Percentiles rank a stretch among this genome's conserved stretches.
These are phyloP conservation scores for Oscheius sp. DNA, from an alignment of 2,888 invertebrate species.

Conservation along the genomic window DNA sequence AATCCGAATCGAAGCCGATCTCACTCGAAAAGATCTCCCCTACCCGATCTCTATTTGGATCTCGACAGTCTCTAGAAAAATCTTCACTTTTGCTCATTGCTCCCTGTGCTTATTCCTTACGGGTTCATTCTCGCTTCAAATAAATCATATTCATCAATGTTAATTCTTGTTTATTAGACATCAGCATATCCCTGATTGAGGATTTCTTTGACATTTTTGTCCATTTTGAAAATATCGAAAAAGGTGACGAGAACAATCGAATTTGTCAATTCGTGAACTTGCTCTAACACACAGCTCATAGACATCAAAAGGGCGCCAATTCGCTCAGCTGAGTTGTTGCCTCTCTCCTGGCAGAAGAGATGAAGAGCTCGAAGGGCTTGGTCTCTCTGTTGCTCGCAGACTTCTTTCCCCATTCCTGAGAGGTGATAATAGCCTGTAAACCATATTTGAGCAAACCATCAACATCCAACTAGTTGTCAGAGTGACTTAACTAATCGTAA, in stretches of 20 bases:
- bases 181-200: conserved; percentile 26
- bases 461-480: no score
- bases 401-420: conserved; percentile 35
- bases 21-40: neutral
- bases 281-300: conserved; percentile 52
- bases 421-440: conserved; percentile 48
- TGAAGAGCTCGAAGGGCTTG: conserved; percentile 44
- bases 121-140: neutral
- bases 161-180: neutral
- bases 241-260: conserved; percentile 47
- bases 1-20: conserved; percentile 47
- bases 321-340: conserved; percentile 42
- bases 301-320: conserved; percentile 45
- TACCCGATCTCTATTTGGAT: neutral
- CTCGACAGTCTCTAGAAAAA: neutral
- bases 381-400: conserved; percentile 47
- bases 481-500: no score
- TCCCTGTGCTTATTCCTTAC: conserved; percentile 10
- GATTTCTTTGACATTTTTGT: conserved; percentile 43
- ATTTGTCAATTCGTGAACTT: conserved; percentile 44
- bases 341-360: conserved; percentile 44
- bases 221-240: conserved; percentile 49
- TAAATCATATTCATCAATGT: neutral
- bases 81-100: neutral
- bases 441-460: neutral